Evolutionary conservation across 2,113 vertebrate genomes (phyloP).

Genomic region (Cottus gobio): DNA sequence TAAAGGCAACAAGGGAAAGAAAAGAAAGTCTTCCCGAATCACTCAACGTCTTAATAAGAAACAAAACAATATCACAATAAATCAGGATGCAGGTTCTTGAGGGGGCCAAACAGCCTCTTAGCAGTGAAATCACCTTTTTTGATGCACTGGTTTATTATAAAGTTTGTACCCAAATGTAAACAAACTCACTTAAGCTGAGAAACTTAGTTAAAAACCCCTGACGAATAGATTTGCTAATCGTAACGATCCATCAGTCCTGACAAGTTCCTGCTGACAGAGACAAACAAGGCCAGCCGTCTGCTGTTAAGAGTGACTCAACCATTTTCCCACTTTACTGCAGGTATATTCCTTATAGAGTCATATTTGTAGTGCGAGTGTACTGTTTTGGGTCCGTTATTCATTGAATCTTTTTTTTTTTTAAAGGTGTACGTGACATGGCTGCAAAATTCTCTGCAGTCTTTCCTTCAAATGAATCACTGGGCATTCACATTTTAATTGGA

Average conservation of each 20-base stretch:
- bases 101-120: background rate
- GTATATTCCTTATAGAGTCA: background rate
- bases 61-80: slow-evolving; percentile 24
- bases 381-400: background rate
- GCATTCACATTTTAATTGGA: background rate
- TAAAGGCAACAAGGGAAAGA: background rate
- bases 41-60: slow-evolving; percentile 8
- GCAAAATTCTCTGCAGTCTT: background rate
- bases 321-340: background rate
- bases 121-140: slow-evolving; percentile 17
- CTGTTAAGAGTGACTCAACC: slow-evolving; percentile 12
- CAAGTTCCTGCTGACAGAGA: slow-evolving; percentile 31
- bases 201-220: slow-evolving; percentile 11
- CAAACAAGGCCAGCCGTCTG: slow-evolving; percentile 9
- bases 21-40: background rate
- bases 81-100: slow-evolving; percentile 22
- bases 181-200: slow-evolving; percentile 1
- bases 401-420: background rate
- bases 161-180: slow-evolving; percentile 31
- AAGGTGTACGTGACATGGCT: background rate
- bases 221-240: slow-evolving; percentile 12
- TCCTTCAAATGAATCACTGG: background rate
- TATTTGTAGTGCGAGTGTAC: background rate
- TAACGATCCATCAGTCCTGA: slow-evolving; percentile 40
- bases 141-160: slow-evolving; percentile 35